A percentile compares a stretch with the other conserved stretches of the same genome.
Evolutionary conservation across 2,888 invertebrate genomes (phyloP).

Genomic region (Pegoplata infirma): DNA sequence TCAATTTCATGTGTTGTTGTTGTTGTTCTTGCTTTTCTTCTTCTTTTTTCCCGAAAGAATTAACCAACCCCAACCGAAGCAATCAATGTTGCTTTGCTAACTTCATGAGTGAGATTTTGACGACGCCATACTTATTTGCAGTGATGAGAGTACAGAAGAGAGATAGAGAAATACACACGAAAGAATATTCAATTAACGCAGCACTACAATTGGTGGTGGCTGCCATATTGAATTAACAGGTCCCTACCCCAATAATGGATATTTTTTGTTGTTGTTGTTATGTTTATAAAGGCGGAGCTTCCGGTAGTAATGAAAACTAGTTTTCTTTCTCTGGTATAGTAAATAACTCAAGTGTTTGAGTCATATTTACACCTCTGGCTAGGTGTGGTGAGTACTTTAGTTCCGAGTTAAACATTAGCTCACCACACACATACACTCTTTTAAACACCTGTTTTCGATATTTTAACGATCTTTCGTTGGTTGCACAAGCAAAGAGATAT

Average conservation of each 20-base stretch:
- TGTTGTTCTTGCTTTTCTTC: background rate
- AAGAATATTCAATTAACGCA: conserved; percentile 31
- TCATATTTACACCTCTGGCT: background rate
- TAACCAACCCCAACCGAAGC: conserved; percentile 62
- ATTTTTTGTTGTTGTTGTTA: no score
- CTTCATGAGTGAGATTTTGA: conserved; percentile 15
- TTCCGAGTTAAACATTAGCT: conserved; percentile 6
- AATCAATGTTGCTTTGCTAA: conserved; percentile 55
- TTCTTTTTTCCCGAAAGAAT: conserved; percentile 3
- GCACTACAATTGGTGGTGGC: conserved; percentile 62
- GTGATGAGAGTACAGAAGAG: background rate
- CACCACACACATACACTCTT: background rate
- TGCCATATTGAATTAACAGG: conserved; percentile 64
- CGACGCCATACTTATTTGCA: conserved; percentile 62
- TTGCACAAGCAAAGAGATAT: conserved; percentile 29
- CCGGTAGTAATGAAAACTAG: background rate
- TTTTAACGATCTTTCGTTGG: conserved; percentile 44
- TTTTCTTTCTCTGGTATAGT: no score
- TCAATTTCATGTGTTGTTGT: background rate
- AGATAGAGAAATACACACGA: conserved; percentile 11
- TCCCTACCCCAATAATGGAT: conserved; percentile 33
- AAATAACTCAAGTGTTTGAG: background rate
- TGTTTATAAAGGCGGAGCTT: conserved; percentile 61
- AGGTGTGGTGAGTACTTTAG: background rate
- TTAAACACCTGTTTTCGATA: conserved; percentile 22